Percentiles rank a stretch among this genome's conserved stretches.
These are phyloP conservation scores for Oophaga sylvatica DNA, from an alignment of 2,797 vertebrate species.

Conservation along the genomic window DNA sequence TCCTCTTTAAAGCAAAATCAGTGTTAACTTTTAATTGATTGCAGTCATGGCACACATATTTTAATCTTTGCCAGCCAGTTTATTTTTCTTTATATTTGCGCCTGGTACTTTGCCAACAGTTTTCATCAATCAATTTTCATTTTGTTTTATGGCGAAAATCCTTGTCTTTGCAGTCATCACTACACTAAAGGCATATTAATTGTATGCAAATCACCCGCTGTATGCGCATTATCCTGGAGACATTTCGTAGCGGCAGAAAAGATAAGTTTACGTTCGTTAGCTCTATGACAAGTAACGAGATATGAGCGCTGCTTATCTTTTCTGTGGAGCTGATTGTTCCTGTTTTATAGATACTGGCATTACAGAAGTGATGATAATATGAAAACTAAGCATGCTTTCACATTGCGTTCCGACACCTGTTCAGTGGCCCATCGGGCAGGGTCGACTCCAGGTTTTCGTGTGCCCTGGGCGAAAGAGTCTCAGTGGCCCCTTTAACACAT, in stretches of 20 bases:
- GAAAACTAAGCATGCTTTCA: too few species aligned
- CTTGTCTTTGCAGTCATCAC: constrained; percentile 2
- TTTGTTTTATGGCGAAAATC: constrained; percentile 24
- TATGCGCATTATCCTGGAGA: not conserved
- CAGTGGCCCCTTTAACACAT: too few species aligned
- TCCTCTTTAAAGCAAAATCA: not conserved
- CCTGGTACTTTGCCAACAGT: not conserved
- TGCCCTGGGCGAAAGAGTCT: too few species aligned
- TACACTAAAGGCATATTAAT: constrained; percentile 32
- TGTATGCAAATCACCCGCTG: constrained; percentile 9
- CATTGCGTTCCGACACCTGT: too few species aligned
- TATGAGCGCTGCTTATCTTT: not conserved
- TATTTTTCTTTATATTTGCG: constrained; percentile 5
- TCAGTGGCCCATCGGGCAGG: too few species aligned
- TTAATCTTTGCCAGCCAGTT: not conserved
- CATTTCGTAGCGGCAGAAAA: not conserved
- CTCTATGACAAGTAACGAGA: not conserved
- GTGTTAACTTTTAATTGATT: not conserved
- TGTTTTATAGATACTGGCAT: not conserved
- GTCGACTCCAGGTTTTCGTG: too few species aligned
- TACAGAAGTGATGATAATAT: too few species aligned
- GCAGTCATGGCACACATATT: not conserved
- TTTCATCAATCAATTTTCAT: constrained; percentile 37
- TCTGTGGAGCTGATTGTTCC: not conserved
- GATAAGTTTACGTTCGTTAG: not conserved